phyloP scores from a whole-genome alignment of 2,888 invertebrate species.

The Caenorhabditis japonica region DNA sequence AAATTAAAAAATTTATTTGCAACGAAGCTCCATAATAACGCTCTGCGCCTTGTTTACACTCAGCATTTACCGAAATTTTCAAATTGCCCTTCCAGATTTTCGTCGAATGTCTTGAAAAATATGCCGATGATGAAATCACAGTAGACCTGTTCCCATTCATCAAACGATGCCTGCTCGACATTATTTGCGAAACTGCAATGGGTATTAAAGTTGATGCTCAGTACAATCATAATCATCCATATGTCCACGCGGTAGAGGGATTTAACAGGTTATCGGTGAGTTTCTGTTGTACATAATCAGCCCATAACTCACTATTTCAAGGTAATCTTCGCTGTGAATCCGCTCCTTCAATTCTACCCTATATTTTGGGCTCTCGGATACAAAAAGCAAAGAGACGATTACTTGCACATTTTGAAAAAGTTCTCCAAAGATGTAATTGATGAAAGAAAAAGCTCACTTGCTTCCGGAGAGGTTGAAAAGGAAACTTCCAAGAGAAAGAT shows the following conservation, averaged over 20 bases:
- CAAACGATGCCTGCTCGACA: constrained; percentile 80
- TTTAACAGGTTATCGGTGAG: constrained; percentile 52
- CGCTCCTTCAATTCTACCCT: constrained; percentile 2
- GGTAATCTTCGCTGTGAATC: constrained; percentile 12
- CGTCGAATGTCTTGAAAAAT: constrained; percentile 74
- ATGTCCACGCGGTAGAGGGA: constrained; percentile 64
- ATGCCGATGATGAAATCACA: constrained; percentile 65
- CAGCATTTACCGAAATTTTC: no score
- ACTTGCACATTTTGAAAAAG: constrained; percentile 27
- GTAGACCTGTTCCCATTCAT: constrained; percentile 79
- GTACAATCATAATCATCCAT: constrained; percentile 61
- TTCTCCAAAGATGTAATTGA: constrained; percentile 36
- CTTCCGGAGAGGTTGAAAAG: constrained; percentile 26
- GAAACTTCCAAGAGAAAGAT: constrained; percentile 42
- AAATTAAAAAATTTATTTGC: no score
- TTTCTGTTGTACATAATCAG: constrained; percentile 3
- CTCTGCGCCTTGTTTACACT: no score
- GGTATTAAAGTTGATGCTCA: constrained; percentile 67
- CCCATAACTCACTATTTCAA: not conserved
- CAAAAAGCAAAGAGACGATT: constrained; percentile 28
- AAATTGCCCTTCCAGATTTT: constrained; percentile 68
- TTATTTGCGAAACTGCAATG: constrained; percentile 72
- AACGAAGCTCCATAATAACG: no score
- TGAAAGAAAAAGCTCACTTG: constrained; percentile 30
- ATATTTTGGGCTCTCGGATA: constrained; percentile 31